phyloP scores from a whole-genome alignment of 2,797 vertebrate species.

The Leptodactylus fallax region DNA sequence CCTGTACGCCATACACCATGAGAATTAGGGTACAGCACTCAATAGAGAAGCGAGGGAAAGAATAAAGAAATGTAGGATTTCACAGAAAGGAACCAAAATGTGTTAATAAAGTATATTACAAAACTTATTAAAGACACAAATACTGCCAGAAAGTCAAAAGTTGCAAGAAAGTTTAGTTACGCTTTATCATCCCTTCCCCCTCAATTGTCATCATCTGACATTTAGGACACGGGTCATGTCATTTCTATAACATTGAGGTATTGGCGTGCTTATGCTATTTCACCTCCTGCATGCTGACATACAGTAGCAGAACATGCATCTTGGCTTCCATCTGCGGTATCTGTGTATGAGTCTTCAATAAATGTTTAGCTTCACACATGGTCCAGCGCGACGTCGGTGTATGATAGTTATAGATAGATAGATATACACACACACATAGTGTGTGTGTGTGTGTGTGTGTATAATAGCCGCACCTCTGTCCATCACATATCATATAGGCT shows the following conservation, averaged over 20 bases:
- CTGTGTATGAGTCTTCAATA: not conserved
- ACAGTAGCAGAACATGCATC: conserved; percentile 4
- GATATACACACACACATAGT: not conserved
- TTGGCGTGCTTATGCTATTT: not conserved
- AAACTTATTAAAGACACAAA: no score
- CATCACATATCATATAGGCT: no score
- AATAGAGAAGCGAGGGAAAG: no score
- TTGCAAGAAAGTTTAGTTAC: not conserved
- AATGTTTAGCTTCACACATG: conserved; percentile 6
- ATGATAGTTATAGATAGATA: no score
- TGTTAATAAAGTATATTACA: no score
- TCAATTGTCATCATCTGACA: not conserved
- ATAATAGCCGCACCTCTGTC: no score
- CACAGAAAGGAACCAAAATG: no score
- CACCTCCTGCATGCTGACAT: conserved; percentile 12
- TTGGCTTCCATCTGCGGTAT: not conserved
- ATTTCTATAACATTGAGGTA: not conserved
- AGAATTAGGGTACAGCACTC: no score
- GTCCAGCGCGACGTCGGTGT: not conserved
- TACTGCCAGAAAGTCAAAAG: no score
- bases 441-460: no score
- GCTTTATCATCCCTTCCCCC: not conserved
- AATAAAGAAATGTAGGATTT: no score
- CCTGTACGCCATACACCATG: no score
- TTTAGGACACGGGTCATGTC: not conserved